Base-by-base conservation (phyloP, 2,113 vertebrate genomes). In the Sitta europaea region DNA sequence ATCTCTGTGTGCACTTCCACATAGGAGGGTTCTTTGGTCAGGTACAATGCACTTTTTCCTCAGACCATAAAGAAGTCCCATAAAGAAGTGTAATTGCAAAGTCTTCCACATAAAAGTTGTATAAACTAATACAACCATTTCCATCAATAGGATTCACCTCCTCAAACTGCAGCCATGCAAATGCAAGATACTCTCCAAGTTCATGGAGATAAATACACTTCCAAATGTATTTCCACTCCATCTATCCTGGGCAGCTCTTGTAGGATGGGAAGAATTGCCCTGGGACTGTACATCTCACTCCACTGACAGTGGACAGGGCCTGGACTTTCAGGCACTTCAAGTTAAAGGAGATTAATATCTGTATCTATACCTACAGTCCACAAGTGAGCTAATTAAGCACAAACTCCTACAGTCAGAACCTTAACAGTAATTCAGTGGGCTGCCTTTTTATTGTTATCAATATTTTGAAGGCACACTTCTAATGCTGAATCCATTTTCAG, bases 391-490 rank as follows among this genome's bases (percentile, higher is more conserved):
- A 77, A 86, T 84, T 90, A 76, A 1, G 1, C 18, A 38, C 45
- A 28, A 89, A 88, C 33, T 92, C 90, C 89, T 54, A 72, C 84
- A 84, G 51, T 25, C 70, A 72, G 19, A 95, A 36, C 53, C 54
- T 74, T 5, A 25, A 38, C n/a, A 48, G 36, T 28, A 67, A 88
- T 66, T 63, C 79, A 77, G 42, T n/a, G 29, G 47, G 51, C 48
- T 54, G 61, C 35, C 21, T 81, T 94, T 86, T 92, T 88, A 96
- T 93, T 93, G 63, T 94, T 78, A 94, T 48, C 87, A 85, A 38
- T 76, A 87, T 90, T 95, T 88, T 86, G 87, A 86, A 96, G 77
- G 70, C 63, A 83, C 51, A 82, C 82, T 96, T 92, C 33, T 85
- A 87, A 93, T 10, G 25, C 58, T 70, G 95, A 90, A 88, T 72